A percentile compares a stretch with the other conserved stretches of the same genome.
Conservation (phyloP, 2,797 vertebrate genomes). For the Manis pentadactyla region DNA sequence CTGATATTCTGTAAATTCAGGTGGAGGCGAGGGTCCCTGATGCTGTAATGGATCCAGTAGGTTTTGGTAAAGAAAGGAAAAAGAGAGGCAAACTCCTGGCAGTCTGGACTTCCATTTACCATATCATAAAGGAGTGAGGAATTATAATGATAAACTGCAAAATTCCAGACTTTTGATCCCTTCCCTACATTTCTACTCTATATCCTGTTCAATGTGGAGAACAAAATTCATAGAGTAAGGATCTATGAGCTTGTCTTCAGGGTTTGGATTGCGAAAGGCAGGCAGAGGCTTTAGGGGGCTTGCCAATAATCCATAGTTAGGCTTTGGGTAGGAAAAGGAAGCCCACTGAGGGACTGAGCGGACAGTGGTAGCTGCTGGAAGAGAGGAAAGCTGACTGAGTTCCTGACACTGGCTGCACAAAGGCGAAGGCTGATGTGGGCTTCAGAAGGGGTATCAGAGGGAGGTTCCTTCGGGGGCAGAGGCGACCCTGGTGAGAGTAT, state of each 20-base stretch:
- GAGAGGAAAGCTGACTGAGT: not conserved
- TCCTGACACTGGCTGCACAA: not conserved
- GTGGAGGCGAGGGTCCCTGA: not conserved
- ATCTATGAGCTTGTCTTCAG: conserved; percentile 24
- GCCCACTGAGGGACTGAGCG: not conserved
- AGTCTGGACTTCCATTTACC: not conserved
- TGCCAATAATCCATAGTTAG: not conserved
- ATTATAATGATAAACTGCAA: not conserved
- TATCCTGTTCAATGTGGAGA: conserved; percentile 22
- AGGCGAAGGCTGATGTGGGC: not conserved
- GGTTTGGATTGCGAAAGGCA: not conserved
- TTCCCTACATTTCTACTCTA: not conserved
- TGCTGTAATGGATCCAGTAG: not conserved
- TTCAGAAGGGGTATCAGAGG: not conserved
- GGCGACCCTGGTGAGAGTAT: not conserved
- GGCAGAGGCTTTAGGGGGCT: not conserved
- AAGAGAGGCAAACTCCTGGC: not conserved
- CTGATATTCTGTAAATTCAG: not conserved
- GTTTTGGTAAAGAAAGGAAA: conserved; percentile 34
- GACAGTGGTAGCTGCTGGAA: not conserved
- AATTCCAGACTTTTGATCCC: conserved; percentile 5
- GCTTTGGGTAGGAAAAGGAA: conserved; percentile 17
- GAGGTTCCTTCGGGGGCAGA: not conserved
- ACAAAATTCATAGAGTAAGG: conserved; percentile 9
- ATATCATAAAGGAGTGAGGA: not conserved